phyloP scores from a whole-genome alignment of 2,888 invertebrate genomes.

The Himalopsyche tibetana region DNA sequence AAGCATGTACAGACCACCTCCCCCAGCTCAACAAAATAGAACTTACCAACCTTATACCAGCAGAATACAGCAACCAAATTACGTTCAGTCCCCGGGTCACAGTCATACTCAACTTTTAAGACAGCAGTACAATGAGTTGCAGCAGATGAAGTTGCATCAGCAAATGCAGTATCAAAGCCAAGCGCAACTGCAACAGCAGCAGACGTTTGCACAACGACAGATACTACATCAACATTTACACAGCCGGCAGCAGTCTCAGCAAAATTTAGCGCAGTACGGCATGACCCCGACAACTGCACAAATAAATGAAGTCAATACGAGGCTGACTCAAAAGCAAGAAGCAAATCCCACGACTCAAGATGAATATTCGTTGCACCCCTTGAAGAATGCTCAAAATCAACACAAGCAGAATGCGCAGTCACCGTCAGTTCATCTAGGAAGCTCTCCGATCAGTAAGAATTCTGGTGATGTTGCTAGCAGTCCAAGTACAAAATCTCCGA shows the following conservation, averaged over 20 bases:
- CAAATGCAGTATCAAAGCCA: conserved; percentile 81
- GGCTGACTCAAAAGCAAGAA: conserved; percentile 67
- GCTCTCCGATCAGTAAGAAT: conserved; percentile 66
- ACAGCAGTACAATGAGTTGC: conserved; percentile 80
- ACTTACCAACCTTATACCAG: conserved; percentile 75
- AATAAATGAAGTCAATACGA: conserved; percentile 65
- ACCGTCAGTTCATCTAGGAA: conserved; percentile 29
- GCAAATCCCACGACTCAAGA: conserved; percentile 53
- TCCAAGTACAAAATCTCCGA: conserved; percentile 75
- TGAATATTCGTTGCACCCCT: conserved; percentile 56
- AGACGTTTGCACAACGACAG: conserved; percentile 81
- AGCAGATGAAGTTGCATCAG: conserved; percentile 81
- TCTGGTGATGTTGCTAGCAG: conserved; percentile 73
- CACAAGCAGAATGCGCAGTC: conserved; percentile 46
- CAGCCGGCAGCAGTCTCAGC: conserved; percentile 68
- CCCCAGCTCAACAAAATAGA: conserved; percentile 69
- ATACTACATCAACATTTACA: conserved; percentile 79
- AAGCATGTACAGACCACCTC: conserved; percentile 71
- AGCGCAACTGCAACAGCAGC: conserved; percentile 80
- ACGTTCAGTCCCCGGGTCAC: conserved; percentile 69
- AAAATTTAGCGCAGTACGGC: conserved; percentile 67
- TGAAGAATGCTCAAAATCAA: conserved; percentile 42
- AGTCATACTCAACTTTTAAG: conserved; percentile 80
- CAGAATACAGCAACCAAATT: conserved; percentile 71
- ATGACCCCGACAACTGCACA: conserved; percentile 68